Percentiles rank a stretch among this genome's conserved stretches.
These are phyloP conservation scores for Parazoanthus darwini DNA, from an alignment of 92 coral and sea anemone genomes.

Conservation along the genomic window DNA sequence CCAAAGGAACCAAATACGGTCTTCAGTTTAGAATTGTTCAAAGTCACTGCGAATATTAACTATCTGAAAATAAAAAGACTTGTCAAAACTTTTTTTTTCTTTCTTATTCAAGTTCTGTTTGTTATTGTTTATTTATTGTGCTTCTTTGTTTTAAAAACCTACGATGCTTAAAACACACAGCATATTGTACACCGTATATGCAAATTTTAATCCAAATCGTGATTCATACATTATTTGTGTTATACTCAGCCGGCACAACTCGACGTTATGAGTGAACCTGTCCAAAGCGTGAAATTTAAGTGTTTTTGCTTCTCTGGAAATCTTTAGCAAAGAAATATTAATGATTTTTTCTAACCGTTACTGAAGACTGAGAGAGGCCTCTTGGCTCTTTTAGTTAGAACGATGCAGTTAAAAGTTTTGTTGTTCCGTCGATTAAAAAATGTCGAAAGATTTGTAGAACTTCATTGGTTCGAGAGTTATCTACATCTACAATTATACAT, in stretches of 20 bases:
- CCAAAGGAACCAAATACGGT: background rate
- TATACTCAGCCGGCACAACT: background rate
- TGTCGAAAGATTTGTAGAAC: background rate
- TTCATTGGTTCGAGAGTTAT: too few relatives aligned
- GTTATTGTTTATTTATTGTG: background rate
- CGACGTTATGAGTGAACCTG: background rate
- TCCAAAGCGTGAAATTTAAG: background rate
- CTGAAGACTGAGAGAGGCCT: background rate
- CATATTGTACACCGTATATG: background rate
- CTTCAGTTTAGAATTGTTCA: background rate
- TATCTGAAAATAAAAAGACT: background rate
- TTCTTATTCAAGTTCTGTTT: background rate
- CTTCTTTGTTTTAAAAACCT: background rate
- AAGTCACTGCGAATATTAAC: background rate
- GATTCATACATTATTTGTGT: conserved; percentile 3
- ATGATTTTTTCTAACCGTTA: too few relatives aligned
- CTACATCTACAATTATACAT: background rate
- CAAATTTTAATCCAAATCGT: background rate
- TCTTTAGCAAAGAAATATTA: background rate
- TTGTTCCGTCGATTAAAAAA: background rate
- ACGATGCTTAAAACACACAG: background rate
- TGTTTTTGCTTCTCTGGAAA: background rate
- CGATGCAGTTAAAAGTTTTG: background rate
- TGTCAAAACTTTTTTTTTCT: background rate
- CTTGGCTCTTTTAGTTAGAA: background rate